Evolutionary conservation across 2,888 invertebrate species (phyloP).

Genomic region (Lysandra coridon): DNA sequence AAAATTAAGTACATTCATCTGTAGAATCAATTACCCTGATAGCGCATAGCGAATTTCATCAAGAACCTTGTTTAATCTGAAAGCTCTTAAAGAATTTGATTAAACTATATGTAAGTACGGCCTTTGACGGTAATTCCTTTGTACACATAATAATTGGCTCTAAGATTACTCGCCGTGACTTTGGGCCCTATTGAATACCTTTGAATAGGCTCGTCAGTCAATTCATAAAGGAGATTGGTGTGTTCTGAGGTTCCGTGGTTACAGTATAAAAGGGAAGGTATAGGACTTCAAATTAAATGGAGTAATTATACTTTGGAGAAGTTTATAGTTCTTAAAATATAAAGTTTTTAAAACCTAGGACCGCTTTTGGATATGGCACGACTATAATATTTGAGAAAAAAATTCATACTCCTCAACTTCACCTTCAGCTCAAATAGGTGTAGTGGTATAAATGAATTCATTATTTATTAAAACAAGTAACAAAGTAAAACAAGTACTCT

Average conservation of each 20-base stretch:
- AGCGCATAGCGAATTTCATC: not conserved
- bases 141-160: conserved; percentile 20
- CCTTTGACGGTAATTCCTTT: conserved; percentile 19
- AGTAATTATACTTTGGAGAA: not conserved
- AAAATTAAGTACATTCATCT: not conserved
- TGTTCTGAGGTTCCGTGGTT: conserved; percentile 11
- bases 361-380: no score
- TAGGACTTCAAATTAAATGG: not conserved
- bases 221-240: conserved; percentile 21
- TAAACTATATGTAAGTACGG: not conserved
- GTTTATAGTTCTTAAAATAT: no score
- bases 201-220: conserved; percentile 26
- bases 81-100: conserved; percentile 11
- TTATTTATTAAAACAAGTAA: not conserved
- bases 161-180: conserved; percentile 25
- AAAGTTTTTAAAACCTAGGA: no score
- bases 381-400: no score
- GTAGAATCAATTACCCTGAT: not conserved
- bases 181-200: conserved; percentile 20
- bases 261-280: conserved; percentile 1
- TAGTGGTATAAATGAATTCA: no score
- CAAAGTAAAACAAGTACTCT: not conserved
- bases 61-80: not conserved
- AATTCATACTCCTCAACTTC: no score
- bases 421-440: no score